Evolutionary conservation across 2,797 vertebrate genomes (phyloP).

Genomic region (Pogonophryne albipinna): DNA sequence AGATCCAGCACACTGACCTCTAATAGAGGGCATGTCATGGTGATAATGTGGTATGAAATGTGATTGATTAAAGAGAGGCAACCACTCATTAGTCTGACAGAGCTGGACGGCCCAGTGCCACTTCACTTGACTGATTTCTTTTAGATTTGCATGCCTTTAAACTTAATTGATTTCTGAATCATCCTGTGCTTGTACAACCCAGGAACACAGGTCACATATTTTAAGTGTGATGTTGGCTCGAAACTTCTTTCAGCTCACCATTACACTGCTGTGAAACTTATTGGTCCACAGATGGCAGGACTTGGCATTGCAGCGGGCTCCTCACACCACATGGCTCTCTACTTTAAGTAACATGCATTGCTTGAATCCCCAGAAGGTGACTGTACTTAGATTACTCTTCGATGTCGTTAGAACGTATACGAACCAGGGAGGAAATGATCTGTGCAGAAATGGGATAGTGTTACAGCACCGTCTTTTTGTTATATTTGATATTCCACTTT

Average conservation of each 20-base stretch:
- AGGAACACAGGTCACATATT: constrained; percentile 53
- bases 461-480: constrained; percentile 42
- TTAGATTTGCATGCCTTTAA: constrained; percentile 64
- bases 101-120: constrained; percentile 47
- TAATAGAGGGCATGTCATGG: constrained; percentile 74
- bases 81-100: constrained; percentile 71
- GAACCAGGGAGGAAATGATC: constrained; percentile 56
- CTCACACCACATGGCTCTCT: constrained; percentile 25
- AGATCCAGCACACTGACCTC: constrained; percentile 70
- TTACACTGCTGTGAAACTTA: constrained; percentile 48
- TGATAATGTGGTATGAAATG: constrained; percentile 84
- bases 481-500: constrained; percentile 76
- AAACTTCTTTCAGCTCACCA: constrained; percentile 25
- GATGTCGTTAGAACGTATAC: constrained; percentile 44
- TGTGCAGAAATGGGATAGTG: constrained; percentile 55
- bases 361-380: constrained; percentile 50
- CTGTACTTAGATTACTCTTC: constrained; percentile 47
- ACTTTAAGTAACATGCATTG: constrained; percentile 39
- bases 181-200: constrained; percentile 49
- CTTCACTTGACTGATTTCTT: constrained; percentile 60
- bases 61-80: constrained; percentile 83
- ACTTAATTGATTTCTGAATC: constrained; percentile 73
- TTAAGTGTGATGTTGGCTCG: constrained; percentile 36
- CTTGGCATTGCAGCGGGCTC: constrained; percentile 40
- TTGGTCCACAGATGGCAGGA: constrained; percentile 57